These are phyloP conservation scores for Macrotis lagotis DNA, from an alignment of 2,113 vertebrate genomes.

Conservation along the genomic window DNA sequence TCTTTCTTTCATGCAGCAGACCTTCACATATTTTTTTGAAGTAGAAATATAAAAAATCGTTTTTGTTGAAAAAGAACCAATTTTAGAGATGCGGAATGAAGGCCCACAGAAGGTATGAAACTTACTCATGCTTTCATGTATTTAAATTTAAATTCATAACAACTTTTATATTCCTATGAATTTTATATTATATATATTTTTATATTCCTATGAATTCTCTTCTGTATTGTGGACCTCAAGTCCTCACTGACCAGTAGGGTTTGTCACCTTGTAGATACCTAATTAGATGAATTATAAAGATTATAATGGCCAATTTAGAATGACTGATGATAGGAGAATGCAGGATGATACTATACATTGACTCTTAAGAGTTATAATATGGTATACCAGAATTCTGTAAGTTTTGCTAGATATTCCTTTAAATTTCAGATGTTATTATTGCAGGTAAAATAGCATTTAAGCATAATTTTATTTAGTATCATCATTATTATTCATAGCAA, in stretches of 20 bases:
- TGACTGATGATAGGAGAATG: background rate
- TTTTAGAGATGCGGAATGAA: background rate
- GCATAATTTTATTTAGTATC: background rate
- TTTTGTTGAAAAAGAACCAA: background rate
- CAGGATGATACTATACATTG: background rate
- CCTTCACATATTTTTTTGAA: background rate
- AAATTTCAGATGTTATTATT: background rate
- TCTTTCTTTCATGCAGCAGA: background rate
- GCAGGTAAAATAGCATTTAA: background rate
- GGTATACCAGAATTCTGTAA: background rate
- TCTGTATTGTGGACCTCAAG: background rate
- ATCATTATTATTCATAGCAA: background rate
- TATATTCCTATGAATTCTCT: background rate
- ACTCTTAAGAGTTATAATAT: background rate
- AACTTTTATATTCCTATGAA: background rate
- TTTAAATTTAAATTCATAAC: background rate
- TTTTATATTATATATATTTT: background rate
- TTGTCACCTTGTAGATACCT: background rate
- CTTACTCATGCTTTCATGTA: background rate
- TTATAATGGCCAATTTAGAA: background rate
- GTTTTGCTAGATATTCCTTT: background rate
- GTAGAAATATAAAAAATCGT: background rate
- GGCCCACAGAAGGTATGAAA: background rate
- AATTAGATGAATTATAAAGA: background rate
- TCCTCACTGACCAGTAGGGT: background rate